A percentile compares a stretch with the other conserved stretches of the same genome.
These are phyloP conservation scores for Eremobia ochroleuca DNA, from an alignment of 2,888 invertebrate species.

Conservation along the genomic window DNA sequence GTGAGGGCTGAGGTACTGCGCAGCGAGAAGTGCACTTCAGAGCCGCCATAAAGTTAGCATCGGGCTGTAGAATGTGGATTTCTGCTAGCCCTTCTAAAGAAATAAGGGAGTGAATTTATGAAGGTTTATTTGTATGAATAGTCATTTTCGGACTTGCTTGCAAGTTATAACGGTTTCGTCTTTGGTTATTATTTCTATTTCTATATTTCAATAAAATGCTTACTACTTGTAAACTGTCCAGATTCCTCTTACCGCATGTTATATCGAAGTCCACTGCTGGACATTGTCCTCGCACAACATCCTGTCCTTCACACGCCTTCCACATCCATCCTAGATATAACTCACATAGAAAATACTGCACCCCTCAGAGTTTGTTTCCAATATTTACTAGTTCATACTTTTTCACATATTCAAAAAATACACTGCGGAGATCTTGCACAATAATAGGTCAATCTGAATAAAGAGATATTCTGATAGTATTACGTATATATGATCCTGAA, in stretches of 20 bases:
- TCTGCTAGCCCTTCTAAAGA: not conserved
- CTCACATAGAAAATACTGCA: not conserved
- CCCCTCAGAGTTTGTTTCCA: not conserved
- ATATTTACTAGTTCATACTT: not conserved
- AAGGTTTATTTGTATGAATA: not conserved
- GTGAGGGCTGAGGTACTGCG: too few species aligned
- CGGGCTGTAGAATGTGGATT: too few species aligned
- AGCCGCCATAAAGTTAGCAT: too few species aligned
- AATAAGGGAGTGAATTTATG: not conserved
- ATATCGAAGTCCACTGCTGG: not conserved
- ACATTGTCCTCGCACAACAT: not conserved
- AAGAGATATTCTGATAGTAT: slow-evolving; percentile 8
- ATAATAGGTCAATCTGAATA: not conserved
- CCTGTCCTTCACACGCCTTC: not conserved
- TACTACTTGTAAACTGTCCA: not conserved
- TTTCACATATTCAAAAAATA: not conserved
- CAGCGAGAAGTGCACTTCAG: too few species aligned
- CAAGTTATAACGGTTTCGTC: not conserved
- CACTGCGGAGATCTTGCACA: not conserved
- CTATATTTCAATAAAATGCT: not conserved
- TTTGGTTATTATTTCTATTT: not conserved
- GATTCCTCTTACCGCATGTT: not conserved
- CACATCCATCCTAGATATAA: not conserved
- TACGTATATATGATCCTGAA: not conserved
- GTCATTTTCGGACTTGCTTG: not conserved